Base-by-base conservation (phyloP, 2,113 vertebrate genomes). In the Fulica atra region DNA sequence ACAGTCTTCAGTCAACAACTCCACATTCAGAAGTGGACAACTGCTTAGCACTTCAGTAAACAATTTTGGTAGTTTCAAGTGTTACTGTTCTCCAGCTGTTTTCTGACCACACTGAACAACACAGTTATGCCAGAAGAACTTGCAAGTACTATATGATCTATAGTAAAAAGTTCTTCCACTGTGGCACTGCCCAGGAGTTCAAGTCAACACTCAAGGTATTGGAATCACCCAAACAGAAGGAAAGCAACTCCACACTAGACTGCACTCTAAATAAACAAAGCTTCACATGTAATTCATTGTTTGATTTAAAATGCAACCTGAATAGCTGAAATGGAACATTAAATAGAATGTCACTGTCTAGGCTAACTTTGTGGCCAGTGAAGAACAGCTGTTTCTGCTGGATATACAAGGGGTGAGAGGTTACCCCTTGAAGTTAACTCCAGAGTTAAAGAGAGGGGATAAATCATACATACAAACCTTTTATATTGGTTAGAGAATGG, bases 141-240 rank as follows among this genome's bases (percentile, higher is more conserved):
- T 79, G 5, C 8, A 66, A 48, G 13, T 25, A 7, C 35, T 76
- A 33, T 1, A 5, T n/a, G n/a, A 3, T 1, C 63, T 40, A 16
- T 8, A 77, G 36, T 11, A 44, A 77, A 63, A 84, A 61, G 13
- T 53, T 63, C 36, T 72, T 54, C 40, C 3, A 7, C 25, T 13
- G 13, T 51, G 60, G 12, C 36, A 69, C 16, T 3, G 20, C 31
- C n/a, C 53, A 35, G 50, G n/a, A 76, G 35, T 33, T 60, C 31
- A 71, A 48, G 4, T 20, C 59, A 72, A 89, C 15, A 53, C 2
- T 10, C 40, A 53, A 40, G 0, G 0, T 44, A 50, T 1, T 1
- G 8, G 60, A 88, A 64, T 56, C 28, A 56, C 18, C 21, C 65
- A 74, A n/a, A 53, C 5, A 63, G 76, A 53, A 86, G 16, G 38